phyloP scores from a whole-genome alignment of 2,113 vertebrate species.

The Terrapene triunguis region DNA sequence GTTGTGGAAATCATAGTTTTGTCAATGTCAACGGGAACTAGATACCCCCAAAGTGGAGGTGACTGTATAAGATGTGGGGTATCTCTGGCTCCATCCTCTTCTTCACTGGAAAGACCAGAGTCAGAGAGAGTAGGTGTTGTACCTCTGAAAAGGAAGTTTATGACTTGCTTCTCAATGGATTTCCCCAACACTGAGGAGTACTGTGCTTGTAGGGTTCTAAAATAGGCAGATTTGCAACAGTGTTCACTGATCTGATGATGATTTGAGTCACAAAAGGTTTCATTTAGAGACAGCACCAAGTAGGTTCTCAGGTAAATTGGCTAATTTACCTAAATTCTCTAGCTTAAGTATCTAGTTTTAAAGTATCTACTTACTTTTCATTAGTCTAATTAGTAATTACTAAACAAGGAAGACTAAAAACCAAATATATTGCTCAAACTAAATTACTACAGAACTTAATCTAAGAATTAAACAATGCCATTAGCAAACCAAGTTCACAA shows the following conservation, averaged over 20 bases:
- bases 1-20: not conserved
- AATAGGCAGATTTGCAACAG: not conserved
- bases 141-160: not conserved
- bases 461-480: not conserved
- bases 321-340: not conserved
- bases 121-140: not conserved
- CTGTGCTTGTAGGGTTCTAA: not conserved
- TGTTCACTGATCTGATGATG: not conserved
- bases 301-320: not conserved
- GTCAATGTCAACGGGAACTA: not conserved
- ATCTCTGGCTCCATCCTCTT: not conserved
- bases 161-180: not conserved
- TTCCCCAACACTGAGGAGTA: not conserved
- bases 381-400: not conserved
- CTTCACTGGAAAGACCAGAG: not conserved
- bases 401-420: not conserved
- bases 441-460: not conserved
- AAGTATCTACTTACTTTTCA: not conserved
- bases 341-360: not conserved
- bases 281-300: not conserved
- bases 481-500: not conserved
- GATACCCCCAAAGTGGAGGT: not conserved
- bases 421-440: not conserved
- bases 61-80: not conserved
- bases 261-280: not conserved